Base-by-base conservation (phyloP, 2,113 vertebrate species). In the Actenoides hombroni region DNA sequence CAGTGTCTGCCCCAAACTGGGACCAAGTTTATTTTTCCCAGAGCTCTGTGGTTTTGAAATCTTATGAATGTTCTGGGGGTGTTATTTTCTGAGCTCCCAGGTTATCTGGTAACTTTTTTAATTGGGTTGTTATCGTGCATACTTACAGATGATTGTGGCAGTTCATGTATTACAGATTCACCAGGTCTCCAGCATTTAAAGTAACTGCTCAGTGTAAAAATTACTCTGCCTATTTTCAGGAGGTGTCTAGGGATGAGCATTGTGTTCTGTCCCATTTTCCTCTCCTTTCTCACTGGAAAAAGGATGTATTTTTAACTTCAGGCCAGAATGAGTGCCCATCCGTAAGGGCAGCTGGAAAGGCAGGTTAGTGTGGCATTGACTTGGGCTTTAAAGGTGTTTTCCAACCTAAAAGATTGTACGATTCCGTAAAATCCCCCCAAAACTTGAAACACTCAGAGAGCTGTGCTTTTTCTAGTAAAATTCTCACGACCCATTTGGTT, bases 141-240 rank as follows among this genome's bases (percentile, higher is more conserved):
- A 10, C 15, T 33, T 13, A 0, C 0, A 11, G 20, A 54, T 39
- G 48, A 31, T 4, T 1, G 7, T 23, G 57, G 57, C 7, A 11
- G 67, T 24, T 56, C 0, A 5, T 0, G 6, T 15, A 8, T 80
- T 60, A 40, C 6, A 28, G 53, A 9, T 13, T 46, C 6, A 24
- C 16, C 8, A 0, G 14, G 23, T 83, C 28, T 19, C 13, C 15
- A 20, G 37, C 9, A 8, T 19, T 40, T 23, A 5, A 12, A 28
- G n/a, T 24, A 0, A 6, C 18, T 37, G 25, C 54, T 39, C 2
- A 1, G n/a, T 29, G 65, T 49, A 53, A 28, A 53, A 53, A 53
- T 53, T 26, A 28, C 31, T 77, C 54, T 73, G 24, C 13, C 49
- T 2, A 1, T 69, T 77, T 56, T 54, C 16, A 46, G 78, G 49